Base-by-base conservation (phyloP, 35 echinoderm and acorn worm species). In the Diadema setosum region DNA sequence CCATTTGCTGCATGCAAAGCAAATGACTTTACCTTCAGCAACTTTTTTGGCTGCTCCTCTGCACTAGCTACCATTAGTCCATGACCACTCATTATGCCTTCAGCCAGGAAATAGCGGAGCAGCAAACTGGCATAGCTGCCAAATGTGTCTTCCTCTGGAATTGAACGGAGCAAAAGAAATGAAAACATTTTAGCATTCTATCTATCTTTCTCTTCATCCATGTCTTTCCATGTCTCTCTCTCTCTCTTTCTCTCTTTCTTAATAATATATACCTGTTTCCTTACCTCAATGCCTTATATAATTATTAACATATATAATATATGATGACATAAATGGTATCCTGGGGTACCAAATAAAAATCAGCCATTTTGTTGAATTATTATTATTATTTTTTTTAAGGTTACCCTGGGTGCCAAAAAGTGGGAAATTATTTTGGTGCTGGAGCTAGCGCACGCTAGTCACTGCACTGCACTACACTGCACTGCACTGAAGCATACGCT, bases 41-140 rank as follows among this genome's bases (percentile, higher is more conserved):
- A 83, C 7, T 43, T 89, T 50, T 92, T 70, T 80, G 94, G 94
- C 18, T 93, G 57, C 18, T 93, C 73, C 52, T 94, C 87, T 2
- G 81, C 88, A 70, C 84, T 88, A 2, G 92, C 84, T 33, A 98
- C 42, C 45, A 94, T 91, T 42, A 94, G 73, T n/a, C 84, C 45
- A 64, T 98, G 96, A 17, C 86, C 89, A 24, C 61, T 81, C 88
- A 98, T 89, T 3, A 94, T 67, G 4, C 96, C 96, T 86, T 98
- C 96, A 32, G 96, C 96, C 2, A 98, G 74, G 57, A 94, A 98
- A 37, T 98, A 98, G 21, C 91, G 60, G 4, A 98, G 65, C 50
- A 98, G 58, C 39, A 98, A 82, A 29, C 82, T 85, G 76, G 96
- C 88, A 86, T 89, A 94, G 60, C 86, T 90, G 36, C 88, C 85